These are phyloP conservation scores for Baronia brevicornis DNA, from an alignment of 2,888 invertebrate genomes.

Conservation along the genomic window DNA sequence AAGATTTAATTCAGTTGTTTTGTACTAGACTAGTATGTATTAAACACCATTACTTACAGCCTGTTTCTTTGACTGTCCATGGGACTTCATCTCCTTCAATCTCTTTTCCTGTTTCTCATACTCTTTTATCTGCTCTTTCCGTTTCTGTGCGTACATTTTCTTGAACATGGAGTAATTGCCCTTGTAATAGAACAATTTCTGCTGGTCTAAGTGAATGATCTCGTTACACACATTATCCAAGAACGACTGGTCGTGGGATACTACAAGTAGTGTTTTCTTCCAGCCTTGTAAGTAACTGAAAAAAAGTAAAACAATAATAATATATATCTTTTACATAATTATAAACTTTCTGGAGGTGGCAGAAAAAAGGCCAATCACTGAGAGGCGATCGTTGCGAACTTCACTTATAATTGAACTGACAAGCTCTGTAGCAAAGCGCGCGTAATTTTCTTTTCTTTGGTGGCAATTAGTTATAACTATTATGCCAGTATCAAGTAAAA, in stretches of 20 bases:
- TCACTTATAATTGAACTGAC: no score
- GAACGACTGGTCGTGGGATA: slow-evolving; percentile 99
- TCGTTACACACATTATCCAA: slow-evolving; percentile 99
- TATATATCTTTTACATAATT: neutral
- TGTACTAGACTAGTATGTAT: no score
- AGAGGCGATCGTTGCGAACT: no score
- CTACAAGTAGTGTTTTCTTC: slow-evolving; percentile 98
- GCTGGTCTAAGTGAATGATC: slow-evolving; percentile 96
- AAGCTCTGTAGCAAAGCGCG: no score
- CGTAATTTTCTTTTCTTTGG: no score
- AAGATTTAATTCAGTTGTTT: no score
- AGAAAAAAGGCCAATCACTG: no score
- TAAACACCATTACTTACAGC: slow-evolving; percentile 81
- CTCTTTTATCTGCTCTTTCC: slow-evolving; percentile 95
- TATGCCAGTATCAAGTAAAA: no score
- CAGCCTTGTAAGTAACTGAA: slow-evolving; percentile 94
- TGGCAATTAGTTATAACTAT: no score
- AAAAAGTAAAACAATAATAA: slow-evolving; percentile 19
- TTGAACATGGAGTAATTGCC: slow-evolving; percentile 99
- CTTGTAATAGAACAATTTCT: slow-evolving; percentile 96
- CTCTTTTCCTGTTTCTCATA: slow-evolving; percentile 98
- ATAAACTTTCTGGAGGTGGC: no score
- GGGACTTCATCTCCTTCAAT: slow-evolving; percentile 94
- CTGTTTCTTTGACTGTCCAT: slow-evolving; percentile 96
- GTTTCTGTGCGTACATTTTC: slow-evolving; percentile 98